phyloP scores from a whole-genome alignment of 2,113 vertebrate genomes.

The Setophaga petechia region DNA sequence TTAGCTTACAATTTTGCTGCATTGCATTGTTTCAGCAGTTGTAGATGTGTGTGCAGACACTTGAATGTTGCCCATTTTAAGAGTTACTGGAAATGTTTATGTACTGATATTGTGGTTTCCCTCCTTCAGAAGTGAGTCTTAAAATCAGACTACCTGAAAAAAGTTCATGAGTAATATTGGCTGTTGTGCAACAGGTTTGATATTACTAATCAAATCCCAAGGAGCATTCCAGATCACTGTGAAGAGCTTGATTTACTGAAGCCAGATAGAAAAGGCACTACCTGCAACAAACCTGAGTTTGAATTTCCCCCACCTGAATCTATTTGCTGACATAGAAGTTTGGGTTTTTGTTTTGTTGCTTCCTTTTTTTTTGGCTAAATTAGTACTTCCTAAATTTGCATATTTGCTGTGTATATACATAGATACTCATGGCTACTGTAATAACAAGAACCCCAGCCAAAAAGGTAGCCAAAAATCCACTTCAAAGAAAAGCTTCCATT shows the following conservation, averaged over 20 bases:
- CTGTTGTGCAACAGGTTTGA: background rate
- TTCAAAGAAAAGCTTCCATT: slow-evolving; percentile 22
- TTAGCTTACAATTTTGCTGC: background rate
- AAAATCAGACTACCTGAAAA: background rate
- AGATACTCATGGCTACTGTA: background rate
- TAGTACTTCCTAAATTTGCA: background rate
- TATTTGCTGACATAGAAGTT: background rate
- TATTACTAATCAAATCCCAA: background rate
- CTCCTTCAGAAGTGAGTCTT: background rate
- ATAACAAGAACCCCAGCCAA: background rate
- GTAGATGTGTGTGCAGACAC: background rate
- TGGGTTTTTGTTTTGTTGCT: background rate
- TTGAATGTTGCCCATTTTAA: background rate
- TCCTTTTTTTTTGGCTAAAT: background rate
- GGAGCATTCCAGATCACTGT: background rate
- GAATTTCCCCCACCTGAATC: background rate
- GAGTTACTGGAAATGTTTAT: background rate
- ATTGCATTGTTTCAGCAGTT: background rate
- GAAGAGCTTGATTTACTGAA: background rate
- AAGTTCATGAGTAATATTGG: background rate
- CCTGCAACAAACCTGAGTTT: background rate
- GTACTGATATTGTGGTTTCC: background rate
- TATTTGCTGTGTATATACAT: background rate
- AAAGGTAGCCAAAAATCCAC: background rate
- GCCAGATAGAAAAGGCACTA: background rate